Base-by-base conservation (phyloP, 2,113 vertebrate genomes). In the Pelmatolapia mariae region DNA sequence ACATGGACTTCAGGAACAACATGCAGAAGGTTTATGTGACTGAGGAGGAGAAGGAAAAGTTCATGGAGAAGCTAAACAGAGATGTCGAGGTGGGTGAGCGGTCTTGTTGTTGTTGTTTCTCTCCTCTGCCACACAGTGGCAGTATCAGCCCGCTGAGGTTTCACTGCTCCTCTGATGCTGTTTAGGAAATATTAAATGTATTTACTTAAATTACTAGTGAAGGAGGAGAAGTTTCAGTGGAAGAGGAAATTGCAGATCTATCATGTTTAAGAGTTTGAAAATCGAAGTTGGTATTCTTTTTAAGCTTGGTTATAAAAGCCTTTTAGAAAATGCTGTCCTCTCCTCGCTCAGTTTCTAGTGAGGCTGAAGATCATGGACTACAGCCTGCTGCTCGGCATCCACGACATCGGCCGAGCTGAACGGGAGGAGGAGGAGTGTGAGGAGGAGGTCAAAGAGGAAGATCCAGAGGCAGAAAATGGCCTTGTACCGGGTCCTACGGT, bases 281-380 rank as follows among this genome's bases (percentile, higher is more conserved):
- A 31, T 73, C 0, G 2, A 11, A 57, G 33, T 18, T 10, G 38
- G 6, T 57, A 26, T 24, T 81, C 16, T 43, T 26, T 18, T 76
- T 76, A 29, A 76, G 40, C 71, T 47, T 50, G 1, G 16, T 31
- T 50, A 31, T 61, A 24, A 68, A 19, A 3, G 12, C 5, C 9
- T 81, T 24, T 6, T 2, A 40, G 26, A 10, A 26, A 13, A 61
- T 26, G 0, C 10, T 22, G 8, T 22, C 52, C 4, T 22, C 26
- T 10, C 7, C 9, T 11, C 12, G 11, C 7, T 4, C 68, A 98
- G 98, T 98, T 98, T 83, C 94, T 98, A 81, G 97, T 97, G 53
- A 97, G 97, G 89, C 95, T 98, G 93, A 98, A 98, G 96, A 98
- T 98, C 91, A 98, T 98, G 98, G 98, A 97, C 96, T 98, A 98